Conservation (phyloP, 2,113 vertebrate species). For the Empidonax traillii region DNA sequence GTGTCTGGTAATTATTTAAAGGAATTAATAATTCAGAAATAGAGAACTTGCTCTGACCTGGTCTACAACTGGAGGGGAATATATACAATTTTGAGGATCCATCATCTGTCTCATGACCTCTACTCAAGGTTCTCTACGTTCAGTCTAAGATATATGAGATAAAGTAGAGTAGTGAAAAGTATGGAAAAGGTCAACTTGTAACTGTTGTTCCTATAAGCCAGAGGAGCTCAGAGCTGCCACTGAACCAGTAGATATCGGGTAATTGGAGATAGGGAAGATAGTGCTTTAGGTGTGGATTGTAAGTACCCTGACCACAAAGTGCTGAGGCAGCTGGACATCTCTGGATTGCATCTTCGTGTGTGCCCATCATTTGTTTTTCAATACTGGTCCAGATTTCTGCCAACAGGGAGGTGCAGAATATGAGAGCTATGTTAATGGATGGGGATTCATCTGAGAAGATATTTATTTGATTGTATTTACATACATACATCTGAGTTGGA, state of each 20-base stretch:
- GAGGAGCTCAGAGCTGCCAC: background rate
- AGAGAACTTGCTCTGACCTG: conserved; percentile 5
- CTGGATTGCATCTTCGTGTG: too few species aligned
- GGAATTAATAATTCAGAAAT: conserved; percentile 54
- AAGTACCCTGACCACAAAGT: background rate
- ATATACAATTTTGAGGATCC: background rate
- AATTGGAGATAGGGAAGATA: background rate
- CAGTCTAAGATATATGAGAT: background rate
- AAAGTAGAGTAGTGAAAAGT: conserved; percentile 5
- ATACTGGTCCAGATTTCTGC: background rate
- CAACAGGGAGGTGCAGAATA: background rate
- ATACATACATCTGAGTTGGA: background rate
- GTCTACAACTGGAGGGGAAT: background rate
- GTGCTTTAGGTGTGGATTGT: background rate
- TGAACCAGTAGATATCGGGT: background rate
- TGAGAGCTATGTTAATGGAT: background rate
- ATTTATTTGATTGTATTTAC: background rate
- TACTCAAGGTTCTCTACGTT: background rate
- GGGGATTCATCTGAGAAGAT: background rate
- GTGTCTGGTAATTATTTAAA: conserved; percentile 68
- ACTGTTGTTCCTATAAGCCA: background rate
- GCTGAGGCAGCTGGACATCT: background rate
- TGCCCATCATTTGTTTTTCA: background rate
- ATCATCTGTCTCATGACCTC: background rate
- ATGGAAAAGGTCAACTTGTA: background rate